Base-by-base conservation (phyloP, 1,140 invertebrate genomes). In the Tyrophagus putrescentiae region DNA sequence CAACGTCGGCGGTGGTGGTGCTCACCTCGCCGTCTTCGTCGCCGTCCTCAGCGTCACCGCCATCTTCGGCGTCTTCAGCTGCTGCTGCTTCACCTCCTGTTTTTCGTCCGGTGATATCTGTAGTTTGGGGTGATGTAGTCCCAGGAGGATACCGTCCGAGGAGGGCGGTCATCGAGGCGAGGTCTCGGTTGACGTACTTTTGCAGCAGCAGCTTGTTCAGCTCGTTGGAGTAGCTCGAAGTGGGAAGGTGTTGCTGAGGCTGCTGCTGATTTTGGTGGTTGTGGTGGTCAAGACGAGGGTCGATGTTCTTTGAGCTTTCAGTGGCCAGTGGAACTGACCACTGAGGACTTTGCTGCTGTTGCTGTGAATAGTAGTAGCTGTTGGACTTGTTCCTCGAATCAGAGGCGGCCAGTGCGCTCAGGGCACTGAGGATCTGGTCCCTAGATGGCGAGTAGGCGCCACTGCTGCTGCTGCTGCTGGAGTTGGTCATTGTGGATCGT, bases 161-260 rank as follows among this genome's bases (percentile, higher is more conserved):
- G 25, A 27, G 13, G 2, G 52, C 52, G 1, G 52, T 31, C 52
- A 54, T 54, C 39, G 13, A 11, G n/a, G 28, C 16, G 21, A 54
- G 4, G 27, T 54, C 52, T 27, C 27, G 52, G 27, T 54, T 54
- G 27, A 34, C 32, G 28, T 27, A 54, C 25, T 54, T 54, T 27
- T 54, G 52, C 3, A 54, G n/a, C 52, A 54, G 27, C 27, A 54
- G 25, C 27, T 13, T 54, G 2, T 54, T 54, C 5, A 13, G 13
- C 3, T 13, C 3, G 3, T 7, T 11, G 9, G 52, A 54, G 5
- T 13, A 54, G 52, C 16, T 3, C 2, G 52, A 31, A n/a, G n/a
- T n/a, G n/a, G n/a, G n/a, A n/a, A n/a, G n/a, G n/a, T n/a, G n/a
- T n/a, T n/a, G n/a, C n/a, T n/a, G n/a, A n/a, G n/a, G n/a, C n/a